Evolutionary conservation across 2,797 vertebrate genomes (phyloP).

Genomic region (Siniperca scherzeri): DNA sequence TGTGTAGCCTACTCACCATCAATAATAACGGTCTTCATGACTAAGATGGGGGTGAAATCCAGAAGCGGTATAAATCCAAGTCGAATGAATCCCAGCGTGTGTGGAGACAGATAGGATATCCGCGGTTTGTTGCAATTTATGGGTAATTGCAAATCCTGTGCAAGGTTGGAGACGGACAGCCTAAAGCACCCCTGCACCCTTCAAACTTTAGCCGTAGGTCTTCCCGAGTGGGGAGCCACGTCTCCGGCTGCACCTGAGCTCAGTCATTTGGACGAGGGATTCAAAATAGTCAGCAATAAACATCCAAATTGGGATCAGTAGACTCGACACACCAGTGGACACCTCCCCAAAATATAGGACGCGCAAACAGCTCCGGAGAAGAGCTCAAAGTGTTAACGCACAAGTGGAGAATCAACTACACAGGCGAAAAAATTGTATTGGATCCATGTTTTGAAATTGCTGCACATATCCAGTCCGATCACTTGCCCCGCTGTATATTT

Average conservation of each 20-base stretch:
- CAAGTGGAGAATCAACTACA: constrained; percentile 62
- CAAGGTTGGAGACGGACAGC: constrained; percentile 64
- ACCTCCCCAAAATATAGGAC: constrained; percentile 68
- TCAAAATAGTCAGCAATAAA: constrained; percentile 77
- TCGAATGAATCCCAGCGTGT: constrained; percentile 68
- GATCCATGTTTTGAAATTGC: constrained; percentile 75
- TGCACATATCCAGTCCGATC: constrained; percentile 72
- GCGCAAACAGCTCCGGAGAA: constrained; percentile 58
- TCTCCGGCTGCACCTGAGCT: constrained; percentile 82
- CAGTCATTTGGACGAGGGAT: constrained; percentile 83
- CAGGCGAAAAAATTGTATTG: constrained; percentile 46
- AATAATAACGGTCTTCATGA: constrained; percentile 85
- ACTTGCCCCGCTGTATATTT: constrained; percentile 63
- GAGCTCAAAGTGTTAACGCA: constrained; percentile 66
- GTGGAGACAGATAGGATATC: constrained; percentile 68
- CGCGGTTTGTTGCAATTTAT: constrained; percentile 70
- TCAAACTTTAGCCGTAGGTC: constrained; percentile 88
- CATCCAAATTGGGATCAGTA: constrained; percentile 81
- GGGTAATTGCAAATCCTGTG: constrained; percentile 77
- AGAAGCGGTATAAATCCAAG: constrained; percentile 80
- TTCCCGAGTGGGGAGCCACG: constrained; percentile 84
- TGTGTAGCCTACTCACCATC: constrained; percentile 81
- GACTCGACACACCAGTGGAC: constrained; percentile 64
- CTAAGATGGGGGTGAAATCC: constrained; percentile 78
- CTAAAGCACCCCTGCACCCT: constrained; percentile 65